Evolutionary conservation across 2,113 vertebrate genomes (phyloP), one percentile per base, ranked within the genome.

Genomic region (Caloenas nicobarica): DNA sequence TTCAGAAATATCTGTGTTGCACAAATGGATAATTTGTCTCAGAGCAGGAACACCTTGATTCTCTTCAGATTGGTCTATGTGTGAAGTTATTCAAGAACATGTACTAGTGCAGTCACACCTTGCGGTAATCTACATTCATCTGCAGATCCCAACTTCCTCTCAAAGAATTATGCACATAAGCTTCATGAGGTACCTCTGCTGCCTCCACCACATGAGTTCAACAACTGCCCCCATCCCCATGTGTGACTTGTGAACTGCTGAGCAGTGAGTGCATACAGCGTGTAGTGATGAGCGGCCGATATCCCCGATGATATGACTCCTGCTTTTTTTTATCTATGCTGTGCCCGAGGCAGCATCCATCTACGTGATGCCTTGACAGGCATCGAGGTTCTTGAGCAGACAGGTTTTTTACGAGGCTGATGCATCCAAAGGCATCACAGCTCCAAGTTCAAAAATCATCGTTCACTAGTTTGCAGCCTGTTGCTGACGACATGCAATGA

Each of bases 331-430:
- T 10, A 31, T 3, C 58, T 19, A 0, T 1, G 10, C 42, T 66
- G 33, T 5, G 1, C 58, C 10, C 31, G 15, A 68, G 22, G 42
- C 61, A 54, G 25, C 51, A 11, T 3, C 22, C 21, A 9, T 7
- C 34, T 13, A 2, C 3, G 16, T 0, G 10, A 23, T 50, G n/a
- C 36, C 61, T 26, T 2, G 1, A 8, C 1, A 44, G 19, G 56
- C 44, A 18, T 7, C 5, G 5, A 33, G 36, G 40, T 9, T 77
- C 85, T 42, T 11, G 28, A 58, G 31, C 71, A 80, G 69, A 6
- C 16, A 61, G 40, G 2, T 25, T 74, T 64, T 89, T 68, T 24
- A 13, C 34, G 25, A 16, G 28, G 53, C 50, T 58, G 31, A 33
- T 33, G 25, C 54, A 46, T 7, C 50, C 64, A 34, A 61, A 36